Evolutionary conservation across 1,140 invertebrate species (phyloP), one percentile per base, ranked within the genome.

Genomic region (Procambarus virginalis): DNA sequence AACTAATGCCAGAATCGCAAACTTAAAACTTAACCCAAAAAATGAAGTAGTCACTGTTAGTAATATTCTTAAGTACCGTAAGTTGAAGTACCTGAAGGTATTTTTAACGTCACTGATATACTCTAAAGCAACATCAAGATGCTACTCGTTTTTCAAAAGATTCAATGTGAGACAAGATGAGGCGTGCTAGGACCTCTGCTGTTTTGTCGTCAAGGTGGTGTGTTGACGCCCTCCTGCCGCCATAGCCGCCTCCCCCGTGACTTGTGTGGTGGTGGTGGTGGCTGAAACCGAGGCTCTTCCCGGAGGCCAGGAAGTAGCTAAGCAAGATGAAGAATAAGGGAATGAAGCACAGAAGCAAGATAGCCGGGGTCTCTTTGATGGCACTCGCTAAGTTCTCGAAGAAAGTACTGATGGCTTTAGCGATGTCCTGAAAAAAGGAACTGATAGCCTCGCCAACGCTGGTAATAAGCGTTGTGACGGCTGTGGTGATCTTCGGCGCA

Each of bases 351-450:
- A 89, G 81, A 45, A 89, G 88, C 0, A 89, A 51, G 8, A 84
- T n/a, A 14, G 81, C 70, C 5, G 88, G 88, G 2, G 73, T 84
- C 6, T 77, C 81, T 2, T 75, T 51, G 76, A 89, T 89, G 49
- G 88, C 81, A 8, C 20, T 49, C 2, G 73, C 88, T 46, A 89
- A 14, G 58, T 64, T 6, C 5, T 58, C 4, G 0, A 89, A 73
- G 75, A 89, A 84, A 14, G 51, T 70, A 55, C 78, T 88, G 46
- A 88, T 81, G 78, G 86, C 86, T n/a, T 70, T 45, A 34, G 79
- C 78, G n/a, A 82, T 58, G 60, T 48, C 20, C 45, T 86, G 9
- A 22, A 83, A n/a, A 20, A 89, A 89, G 34, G 73, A 49, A 3
- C 68, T 77, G 49, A 77, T 82, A 8, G 78, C 77, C 55, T 81